These are phyloP conservation scores for Geopemphigus sp. DNA, from an alignment of 1,140 invertebrate species.

Conservation along the genomic window DNA sequence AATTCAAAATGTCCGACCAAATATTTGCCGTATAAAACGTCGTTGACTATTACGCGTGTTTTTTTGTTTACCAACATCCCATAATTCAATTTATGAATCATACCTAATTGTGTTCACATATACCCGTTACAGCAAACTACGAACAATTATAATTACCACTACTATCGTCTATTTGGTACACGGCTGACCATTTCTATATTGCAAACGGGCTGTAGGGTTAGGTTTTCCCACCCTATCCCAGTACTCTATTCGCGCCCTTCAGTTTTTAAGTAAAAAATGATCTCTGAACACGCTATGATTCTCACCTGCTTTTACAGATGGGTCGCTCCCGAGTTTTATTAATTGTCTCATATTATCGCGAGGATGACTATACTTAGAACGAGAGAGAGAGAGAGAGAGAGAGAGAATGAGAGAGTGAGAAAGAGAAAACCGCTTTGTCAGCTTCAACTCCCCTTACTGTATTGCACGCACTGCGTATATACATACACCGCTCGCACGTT, in stretches of 20 bases:
- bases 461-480: not conserved
- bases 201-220: not conserved
- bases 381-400: constrained; percentile 9
- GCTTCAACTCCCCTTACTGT: constrained; percentile 9
- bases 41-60: not conserved
- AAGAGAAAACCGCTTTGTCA: constrained; percentile 41
- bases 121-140: not conserved
- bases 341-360: constrained; percentile 34
- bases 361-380: constrained; percentile 3
- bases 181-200: not conserved
- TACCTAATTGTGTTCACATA: not conserved
- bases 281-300: constrained; percentile 26
- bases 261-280: constrained; percentile 39
- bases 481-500: not conserved
- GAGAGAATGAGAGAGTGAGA: not conserved
- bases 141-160: constrained; percentile 1
- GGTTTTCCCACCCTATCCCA: not conserved
- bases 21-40: not conserved
- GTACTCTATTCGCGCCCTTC: constrained; percentile 2
- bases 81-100: constrained; percentile 7
- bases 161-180: not conserved
- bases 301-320: constrained; percentile 25
- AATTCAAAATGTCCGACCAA: not conserved
- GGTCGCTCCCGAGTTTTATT: constrained; percentile 31
- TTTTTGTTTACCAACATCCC: not conserved